phyloP scores from a whole-genome alignment of 2,888 invertebrate genomes.

The Clivina fossor region DNA sequence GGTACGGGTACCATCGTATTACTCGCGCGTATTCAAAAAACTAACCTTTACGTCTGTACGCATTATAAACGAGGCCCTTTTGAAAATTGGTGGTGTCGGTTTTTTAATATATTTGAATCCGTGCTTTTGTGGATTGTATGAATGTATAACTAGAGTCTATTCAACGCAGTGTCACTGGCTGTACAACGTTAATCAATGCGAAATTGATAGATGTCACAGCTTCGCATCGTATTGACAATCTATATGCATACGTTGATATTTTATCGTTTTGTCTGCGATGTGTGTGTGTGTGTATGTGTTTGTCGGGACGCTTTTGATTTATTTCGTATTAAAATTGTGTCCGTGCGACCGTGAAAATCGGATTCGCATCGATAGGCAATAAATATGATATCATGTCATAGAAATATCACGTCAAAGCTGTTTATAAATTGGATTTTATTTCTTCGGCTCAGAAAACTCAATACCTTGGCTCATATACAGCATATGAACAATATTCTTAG shows the following conservation, averaged over 20 bases:
- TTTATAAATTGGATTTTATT: conserved; percentile 26
- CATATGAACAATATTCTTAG: not conserved
- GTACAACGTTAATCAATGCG: conserved; percentile 32
- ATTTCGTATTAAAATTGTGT: conserved; percentile 25
- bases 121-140: conserved; percentile 46
- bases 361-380: conserved; percentile 31
- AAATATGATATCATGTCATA: conserved; percentile 29
- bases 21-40: not conserved
- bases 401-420: conserved; percentile 20
- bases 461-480: not conserved
- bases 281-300: conserved; percentile 26
- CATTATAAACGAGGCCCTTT: not conserved
- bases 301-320: conserved; percentile 23
- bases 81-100: conserved; percentile 18
- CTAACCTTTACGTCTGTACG: not conserved
- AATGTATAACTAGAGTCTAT: conserved; percentile 54
- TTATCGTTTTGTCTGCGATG: conserved; percentile 6
- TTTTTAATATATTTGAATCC: conserved; percentile 33
- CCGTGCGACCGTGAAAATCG: conserved; percentile 28
- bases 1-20: conserved; percentile 43
- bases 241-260: not conserved
- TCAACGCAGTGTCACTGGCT: conserved; percentile 31
- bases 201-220: conserved; percentile 32
- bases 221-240: conserved; percentile 20
- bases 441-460: not conserved